Conservation (phyloP, 2,888 invertebrate species). For the Tholera decimalis region DNA sequence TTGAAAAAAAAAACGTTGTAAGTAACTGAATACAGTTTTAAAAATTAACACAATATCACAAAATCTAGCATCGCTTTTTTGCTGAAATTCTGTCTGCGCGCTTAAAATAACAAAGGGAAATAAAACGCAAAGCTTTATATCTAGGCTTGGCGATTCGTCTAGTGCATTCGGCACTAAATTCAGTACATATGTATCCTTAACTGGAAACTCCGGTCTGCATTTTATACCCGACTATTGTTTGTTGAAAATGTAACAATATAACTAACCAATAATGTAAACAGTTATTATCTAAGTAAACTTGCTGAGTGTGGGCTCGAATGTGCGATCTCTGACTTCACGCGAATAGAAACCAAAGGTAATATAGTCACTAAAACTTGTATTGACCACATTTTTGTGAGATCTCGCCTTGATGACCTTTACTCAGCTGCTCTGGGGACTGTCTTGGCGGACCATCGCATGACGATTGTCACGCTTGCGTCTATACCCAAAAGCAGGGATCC, state of each 20-base stretch:
- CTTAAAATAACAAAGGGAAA: constrained; percentile 37
- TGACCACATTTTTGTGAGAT: too few species aligned
- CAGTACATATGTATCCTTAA: constrained; percentile 16
- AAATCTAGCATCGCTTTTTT: constrained; percentile 6
- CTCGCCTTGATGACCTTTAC: too few species aligned
- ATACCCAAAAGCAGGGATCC: too few species aligned
- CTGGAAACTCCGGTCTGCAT: not conserved
- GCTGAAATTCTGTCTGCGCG: constrained; percentile 4
- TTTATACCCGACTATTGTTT: not conserved
- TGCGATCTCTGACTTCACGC: too few species aligned
- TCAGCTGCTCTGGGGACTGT: too few species aligned
- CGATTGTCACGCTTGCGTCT: too few species aligned
- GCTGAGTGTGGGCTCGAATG: too few species aligned
- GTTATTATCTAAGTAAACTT: too few species aligned
- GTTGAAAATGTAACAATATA: not conserved
- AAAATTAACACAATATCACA: not conserved
- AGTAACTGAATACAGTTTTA: not conserved
- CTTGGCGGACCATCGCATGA: too few species aligned
- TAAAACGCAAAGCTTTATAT: constrained; percentile 21
- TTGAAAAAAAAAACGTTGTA: not conserved
- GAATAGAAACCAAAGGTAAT: too few species aligned
- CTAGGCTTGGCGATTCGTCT: constrained; percentile 10
- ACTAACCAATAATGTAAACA: too few species aligned
- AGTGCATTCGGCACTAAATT: constrained; percentile 13
- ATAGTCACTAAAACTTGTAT: too few species aligned